phyloP scores from a whole-genome alignment of 2,113 vertebrate species.

The Prunella fulvescens region DNA sequence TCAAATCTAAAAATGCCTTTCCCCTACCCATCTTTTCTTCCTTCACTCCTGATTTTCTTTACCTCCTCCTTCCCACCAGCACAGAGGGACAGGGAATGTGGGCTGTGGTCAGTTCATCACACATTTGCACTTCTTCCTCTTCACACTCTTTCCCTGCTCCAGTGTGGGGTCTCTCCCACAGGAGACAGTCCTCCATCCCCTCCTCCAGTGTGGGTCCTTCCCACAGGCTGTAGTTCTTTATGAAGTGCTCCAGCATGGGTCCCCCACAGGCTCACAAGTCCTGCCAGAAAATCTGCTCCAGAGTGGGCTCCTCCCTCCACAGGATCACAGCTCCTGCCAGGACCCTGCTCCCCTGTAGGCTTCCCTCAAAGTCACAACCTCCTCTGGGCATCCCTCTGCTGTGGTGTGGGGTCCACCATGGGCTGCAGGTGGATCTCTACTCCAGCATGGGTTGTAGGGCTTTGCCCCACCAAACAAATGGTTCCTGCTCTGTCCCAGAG shows the following conservation, averaged over 20 bases:
- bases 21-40: neutral
- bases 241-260: neutral
- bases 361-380: neutral
- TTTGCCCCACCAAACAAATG: neutral
- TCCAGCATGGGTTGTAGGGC: rapidly evolving
- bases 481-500: rapidly evolving
- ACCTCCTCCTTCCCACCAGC: neutral
- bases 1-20: neutral
- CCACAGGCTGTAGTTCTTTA: neutral
- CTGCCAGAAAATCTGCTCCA: neutral
- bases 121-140: too few relatives aligned
- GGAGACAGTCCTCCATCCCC: neutral
- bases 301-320: neutral
- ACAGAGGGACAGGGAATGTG: neutral
- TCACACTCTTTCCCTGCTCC: neutral
- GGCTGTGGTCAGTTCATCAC: neutral
- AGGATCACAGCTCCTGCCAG: neutral
- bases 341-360: neutral
- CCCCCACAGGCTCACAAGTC: neutral
- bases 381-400: neutral
- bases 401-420: rapidly evolving
- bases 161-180: neutral
- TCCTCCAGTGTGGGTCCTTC: neutral
- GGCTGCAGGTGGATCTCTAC: neutral
- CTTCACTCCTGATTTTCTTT: neutral